Evolutionary conservation across 2,797 vertebrate species (phyloP).

Genomic region (Halcyon badia): DNA sequence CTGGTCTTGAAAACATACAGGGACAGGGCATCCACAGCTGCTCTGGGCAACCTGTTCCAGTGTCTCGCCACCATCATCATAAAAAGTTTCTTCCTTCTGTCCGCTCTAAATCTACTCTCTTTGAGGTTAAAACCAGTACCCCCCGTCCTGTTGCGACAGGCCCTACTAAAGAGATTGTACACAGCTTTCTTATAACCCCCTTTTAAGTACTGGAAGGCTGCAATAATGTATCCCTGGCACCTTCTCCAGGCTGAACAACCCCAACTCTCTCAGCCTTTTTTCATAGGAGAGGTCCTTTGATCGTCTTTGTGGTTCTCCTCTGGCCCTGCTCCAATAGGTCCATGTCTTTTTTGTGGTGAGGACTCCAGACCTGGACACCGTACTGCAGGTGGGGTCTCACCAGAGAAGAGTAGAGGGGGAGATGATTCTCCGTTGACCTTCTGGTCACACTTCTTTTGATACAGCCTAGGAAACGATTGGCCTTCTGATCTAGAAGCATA

Average conservation of each 20-base stretch:
- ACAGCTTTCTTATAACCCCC: neutral
- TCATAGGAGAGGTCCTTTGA: too few relatives aligned
- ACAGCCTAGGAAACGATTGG: neutral
- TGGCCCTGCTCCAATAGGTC: neutral
- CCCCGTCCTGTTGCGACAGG: neutral
- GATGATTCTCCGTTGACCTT: neutral
- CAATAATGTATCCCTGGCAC: neutral
- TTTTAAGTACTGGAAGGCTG: neutral
- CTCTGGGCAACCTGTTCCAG: neutral
- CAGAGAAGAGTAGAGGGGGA: accelerated
- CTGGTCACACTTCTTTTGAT: neutral
- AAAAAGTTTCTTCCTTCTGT: neutral
- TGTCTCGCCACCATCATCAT: neutral
- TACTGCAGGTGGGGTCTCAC: neutral
- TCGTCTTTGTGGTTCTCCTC: neutral
- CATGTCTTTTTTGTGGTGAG: neutral
- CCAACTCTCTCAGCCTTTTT: neutral
- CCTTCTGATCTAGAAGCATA: neutral
- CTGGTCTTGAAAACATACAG: neutral
- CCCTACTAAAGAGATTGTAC: too few relatives aligned
- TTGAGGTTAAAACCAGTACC: neutral
- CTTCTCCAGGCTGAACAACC: neutral
- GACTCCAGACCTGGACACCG: accelerated
- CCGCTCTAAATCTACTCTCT: neutral
- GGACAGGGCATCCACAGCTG: neutral